These are phyloP conservation scores for Drosophila paracracens DNA, from an alignment of 2,888 invertebrate species.

Conservation along the genomic window DNA sequence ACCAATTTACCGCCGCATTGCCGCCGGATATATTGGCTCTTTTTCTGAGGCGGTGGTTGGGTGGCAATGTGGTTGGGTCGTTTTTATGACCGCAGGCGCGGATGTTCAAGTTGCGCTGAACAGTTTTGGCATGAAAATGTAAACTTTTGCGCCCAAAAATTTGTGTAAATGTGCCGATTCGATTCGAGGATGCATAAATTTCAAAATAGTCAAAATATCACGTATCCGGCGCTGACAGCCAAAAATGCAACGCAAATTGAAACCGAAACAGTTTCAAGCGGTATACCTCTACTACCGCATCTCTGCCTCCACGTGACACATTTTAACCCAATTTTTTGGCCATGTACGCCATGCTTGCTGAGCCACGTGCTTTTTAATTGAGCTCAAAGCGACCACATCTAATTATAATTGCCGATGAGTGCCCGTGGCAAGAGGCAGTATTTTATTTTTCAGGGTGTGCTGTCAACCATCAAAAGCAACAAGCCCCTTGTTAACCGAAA, in stretches of 20 bases:
- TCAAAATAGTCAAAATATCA: constrained; percentile 74
- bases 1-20: constrained; percentile 76
- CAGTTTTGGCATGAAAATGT: constrained; percentile 62
- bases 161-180: constrained; percentile 62
- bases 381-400: constrained; percentile 64
- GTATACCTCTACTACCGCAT: constrained; percentile 23
- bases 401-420: constrained; percentile 72
- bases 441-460: constrained; percentile 57
- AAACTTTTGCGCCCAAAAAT: constrained; percentile 60
- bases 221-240: constrained; percentile 56
- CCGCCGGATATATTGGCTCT: constrained; percentile 45
- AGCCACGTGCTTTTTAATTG: constrained; percentile 72
- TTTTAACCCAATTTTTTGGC: constrained; percentile 74
- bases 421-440: constrained; percentile 35
- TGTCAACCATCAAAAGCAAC: constrained; percentile 17
- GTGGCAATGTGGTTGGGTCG: not conserved
- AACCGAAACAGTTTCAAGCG: constrained; percentile 65
- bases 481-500: constrained; percentile 40
- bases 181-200: constrained; percentile 72
- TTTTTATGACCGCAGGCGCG: constrained; percentile 55
- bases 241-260: constrained; percentile 67
- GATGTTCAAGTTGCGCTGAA: constrained; percentile 48
- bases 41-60: constrained; percentile 1
- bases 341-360: constrained; percentile 38
- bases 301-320: constrained; percentile 41